phyloP scores from a whole-genome alignment of 2,888 invertebrate species.

The Caenorhabditis auriculariae region DNA sequence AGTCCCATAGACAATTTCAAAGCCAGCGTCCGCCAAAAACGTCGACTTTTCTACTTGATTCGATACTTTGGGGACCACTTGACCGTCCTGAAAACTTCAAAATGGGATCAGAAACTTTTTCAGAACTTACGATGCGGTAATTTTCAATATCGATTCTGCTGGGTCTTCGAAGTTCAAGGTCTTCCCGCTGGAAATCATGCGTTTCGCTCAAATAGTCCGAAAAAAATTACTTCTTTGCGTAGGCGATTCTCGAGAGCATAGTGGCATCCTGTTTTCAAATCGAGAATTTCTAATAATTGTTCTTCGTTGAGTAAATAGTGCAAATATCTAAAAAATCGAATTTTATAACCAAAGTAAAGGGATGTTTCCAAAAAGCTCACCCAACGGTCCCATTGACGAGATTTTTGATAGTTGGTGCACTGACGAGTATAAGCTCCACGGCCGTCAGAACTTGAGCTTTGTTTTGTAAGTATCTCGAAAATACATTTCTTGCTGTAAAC shows the following conservation, averaged over 20 bases:
- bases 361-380: slow-evolving; percentile 3
- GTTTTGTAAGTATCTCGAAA: slow-evolving; percentile 19
- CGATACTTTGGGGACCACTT: slow-evolving; percentile 5
- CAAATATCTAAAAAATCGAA: slow-evolving; percentile 20
- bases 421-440: slow-evolving; percentile 28
- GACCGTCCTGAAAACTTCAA: slow-evolving; percentile 10
- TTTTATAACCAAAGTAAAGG: not conserved
- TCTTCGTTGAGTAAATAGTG: slow-evolving; percentile 45
- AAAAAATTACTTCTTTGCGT: slow-evolving; percentile 15
- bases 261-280: slow-evolving; percentile 38
- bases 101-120: too few relatives aligned
- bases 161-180: not conserved
- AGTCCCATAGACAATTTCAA: slow-evolving; percentile 44
- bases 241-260: slow-evolving; percentile 31
- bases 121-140: slow-evolving; percentile 7
- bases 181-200: slow-evolving; percentile 2
- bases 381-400: slow-evolving; percentile 39
- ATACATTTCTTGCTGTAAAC: slow-evolving; percentile 28
- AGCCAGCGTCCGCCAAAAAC: slow-evolving; percentile 46
- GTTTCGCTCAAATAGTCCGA: not conserved
- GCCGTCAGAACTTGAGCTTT: slow-evolving; percentile 36
- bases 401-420: slow-evolving; percentile 31
- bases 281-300: slow-evolving; percentile 26
- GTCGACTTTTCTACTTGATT: slow-evolving; percentile 31
- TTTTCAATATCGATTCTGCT: slow-evolving; percentile 10